These are phyloP conservation scores for Progne subis DNA, from an alignment of 2,113 vertebrate genomes.

Conservation along the genomic window DNA sequence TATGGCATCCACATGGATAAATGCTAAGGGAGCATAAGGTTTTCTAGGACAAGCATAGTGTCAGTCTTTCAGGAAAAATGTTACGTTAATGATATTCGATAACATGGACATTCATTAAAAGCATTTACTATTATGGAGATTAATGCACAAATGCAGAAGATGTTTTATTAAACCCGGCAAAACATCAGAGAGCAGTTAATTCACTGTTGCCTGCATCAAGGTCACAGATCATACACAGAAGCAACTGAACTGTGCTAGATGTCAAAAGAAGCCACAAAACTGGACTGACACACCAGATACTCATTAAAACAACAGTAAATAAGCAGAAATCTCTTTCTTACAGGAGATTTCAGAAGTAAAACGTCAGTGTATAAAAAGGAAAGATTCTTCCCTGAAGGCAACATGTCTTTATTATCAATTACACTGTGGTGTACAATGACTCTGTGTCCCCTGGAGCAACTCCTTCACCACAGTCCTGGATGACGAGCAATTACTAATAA, in stretches of 20 bases:
- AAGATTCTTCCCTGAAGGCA: background rate
- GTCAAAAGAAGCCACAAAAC: background rate
- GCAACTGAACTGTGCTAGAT: background rate
- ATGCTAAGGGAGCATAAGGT: background rate
- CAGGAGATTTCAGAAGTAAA: background rate
- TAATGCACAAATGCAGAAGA: background rate
- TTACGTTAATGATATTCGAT: background rate
- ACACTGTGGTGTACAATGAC: background rate
- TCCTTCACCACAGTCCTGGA: background rate
- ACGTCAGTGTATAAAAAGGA: background rate
- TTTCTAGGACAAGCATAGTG: background rate
- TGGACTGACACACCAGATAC: background rate
- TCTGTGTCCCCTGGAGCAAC: background rate
- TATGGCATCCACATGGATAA: background rate
- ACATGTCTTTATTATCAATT: conserved; percentile 4
- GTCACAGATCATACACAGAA: background rate
- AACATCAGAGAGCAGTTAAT: background rate
- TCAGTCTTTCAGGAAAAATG: background rate
- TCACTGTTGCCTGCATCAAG: background rate
- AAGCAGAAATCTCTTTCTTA: background rate
- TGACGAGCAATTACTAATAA: background rate
- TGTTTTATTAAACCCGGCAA: background rate
- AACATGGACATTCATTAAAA: background rate
- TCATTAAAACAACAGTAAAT: background rate
- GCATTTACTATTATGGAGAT: background rate